Conservation (phyloP, 2,113 vertebrate genomes). For the Gymnorhina tibicen region DNA sequence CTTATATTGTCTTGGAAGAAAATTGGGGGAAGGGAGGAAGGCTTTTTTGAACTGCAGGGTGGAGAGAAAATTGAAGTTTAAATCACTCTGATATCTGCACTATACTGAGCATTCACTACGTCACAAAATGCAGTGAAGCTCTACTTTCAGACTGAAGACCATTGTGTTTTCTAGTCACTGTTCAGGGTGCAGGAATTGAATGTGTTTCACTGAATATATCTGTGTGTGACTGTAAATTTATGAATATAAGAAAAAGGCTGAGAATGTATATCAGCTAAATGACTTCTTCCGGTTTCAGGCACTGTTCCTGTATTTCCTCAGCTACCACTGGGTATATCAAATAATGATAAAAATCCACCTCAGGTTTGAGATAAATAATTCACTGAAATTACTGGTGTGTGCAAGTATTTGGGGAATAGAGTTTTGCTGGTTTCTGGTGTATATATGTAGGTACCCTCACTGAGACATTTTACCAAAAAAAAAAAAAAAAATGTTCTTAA, state of each 20-base stretch:
- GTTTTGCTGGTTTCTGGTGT: background rate
- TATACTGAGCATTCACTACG: background rate
- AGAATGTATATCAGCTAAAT: conserved; percentile 10
- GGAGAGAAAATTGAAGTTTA: conserved; percentile 46
- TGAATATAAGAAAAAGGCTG: background rate
- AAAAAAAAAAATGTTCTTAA: background rate
- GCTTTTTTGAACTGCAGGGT: background rate
- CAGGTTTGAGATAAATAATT: conserved; percentile 8
- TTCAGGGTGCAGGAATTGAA: background rate
- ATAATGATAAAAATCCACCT: conserved; percentile 25
- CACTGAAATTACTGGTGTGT: background rate
- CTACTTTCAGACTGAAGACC: background rate
- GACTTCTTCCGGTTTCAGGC: background rate
- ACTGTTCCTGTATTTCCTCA: background rate
- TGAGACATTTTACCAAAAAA: background rate
- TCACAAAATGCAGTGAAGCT: background rate
- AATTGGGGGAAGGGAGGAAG: background rate
- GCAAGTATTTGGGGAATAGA: background rate
- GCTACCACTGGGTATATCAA: background rate
- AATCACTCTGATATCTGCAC: conserved; percentile 18
- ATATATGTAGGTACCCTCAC: background rate
- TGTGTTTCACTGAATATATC: background rate
- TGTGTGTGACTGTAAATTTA: background rate
- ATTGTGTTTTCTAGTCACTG: conserved; percentile 2
- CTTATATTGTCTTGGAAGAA: background rate